These are phyloP conservation scores for Hydrolagus colliei DNA, from an alignment of 2,797 vertebrate genomes.

Conservation along the genomic window DNA sequence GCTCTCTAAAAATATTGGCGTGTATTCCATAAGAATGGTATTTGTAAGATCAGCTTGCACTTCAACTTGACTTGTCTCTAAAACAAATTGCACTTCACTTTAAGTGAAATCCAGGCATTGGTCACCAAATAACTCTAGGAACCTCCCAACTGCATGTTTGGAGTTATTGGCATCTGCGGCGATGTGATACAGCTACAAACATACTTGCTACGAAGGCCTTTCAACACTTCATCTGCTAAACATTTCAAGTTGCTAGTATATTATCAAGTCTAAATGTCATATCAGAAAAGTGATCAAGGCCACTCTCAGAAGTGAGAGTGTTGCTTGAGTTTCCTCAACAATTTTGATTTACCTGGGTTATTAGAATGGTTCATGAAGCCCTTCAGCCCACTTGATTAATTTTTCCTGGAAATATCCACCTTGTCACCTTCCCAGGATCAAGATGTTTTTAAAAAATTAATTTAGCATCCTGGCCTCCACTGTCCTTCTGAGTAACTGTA, in stretches of 20 bases:
- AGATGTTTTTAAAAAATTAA: too few species aligned
- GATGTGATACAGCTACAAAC: not conserved
- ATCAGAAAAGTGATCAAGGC: not conserved
- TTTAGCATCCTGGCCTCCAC: too few species aligned
- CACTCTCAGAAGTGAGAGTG: not conserved
- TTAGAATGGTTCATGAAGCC: too few species aligned
- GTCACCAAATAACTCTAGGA: not conserved
- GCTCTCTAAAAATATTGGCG: not conserved
- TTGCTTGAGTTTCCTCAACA: not conserved
- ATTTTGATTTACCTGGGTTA: not conserved
- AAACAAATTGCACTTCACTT: not conserved
- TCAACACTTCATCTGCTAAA: not conserved
- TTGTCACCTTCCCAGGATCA: too few species aligned
- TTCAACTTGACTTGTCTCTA: not conserved
- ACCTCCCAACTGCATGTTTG: not conserved
- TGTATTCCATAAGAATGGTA: not conserved
- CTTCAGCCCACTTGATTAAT: too few species aligned
- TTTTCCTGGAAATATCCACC: too few species aligned
- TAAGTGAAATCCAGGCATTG: not conserved
- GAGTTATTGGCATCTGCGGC: not conserved
- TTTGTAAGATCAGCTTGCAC: not conserved
- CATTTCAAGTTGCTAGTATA: not conserved
- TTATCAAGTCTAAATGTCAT: not conserved
- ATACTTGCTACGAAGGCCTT: constrained; percentile 1
- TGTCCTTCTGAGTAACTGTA: too few species aligned